These are phyloP conservation scores for Nycticorax nycticorax DNA, from an alignment of 2,113 vertebrate species.

Conservation along the genomic window DNA sequence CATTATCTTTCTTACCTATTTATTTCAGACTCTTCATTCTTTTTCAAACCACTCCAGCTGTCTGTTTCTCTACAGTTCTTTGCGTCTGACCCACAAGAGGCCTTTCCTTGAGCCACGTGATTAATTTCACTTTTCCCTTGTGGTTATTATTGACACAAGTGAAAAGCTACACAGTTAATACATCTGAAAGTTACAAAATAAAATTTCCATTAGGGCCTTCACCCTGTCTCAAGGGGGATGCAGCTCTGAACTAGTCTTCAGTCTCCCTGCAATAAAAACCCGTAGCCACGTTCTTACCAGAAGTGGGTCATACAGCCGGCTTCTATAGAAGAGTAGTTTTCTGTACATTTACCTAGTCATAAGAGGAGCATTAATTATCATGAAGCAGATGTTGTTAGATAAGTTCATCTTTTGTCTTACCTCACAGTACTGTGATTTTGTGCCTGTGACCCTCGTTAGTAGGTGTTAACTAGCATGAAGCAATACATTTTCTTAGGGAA, in stretches of 20 bases:
- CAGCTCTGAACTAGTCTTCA: rapidly evolving
- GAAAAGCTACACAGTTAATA: background rate
- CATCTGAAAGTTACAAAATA: background rate
- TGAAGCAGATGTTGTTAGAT: background rate
- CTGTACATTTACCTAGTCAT: rapidly evolving
- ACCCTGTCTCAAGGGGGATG: rapidly evolving
- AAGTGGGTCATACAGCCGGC: background rate
- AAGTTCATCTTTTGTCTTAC: background rate
- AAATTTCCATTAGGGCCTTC: background rate
- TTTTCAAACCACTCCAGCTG: background rate
- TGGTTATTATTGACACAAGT: background rate
- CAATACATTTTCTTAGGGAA: background rate
- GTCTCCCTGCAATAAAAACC: background rate
- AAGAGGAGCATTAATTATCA: background rate
- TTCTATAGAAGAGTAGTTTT: background rate
- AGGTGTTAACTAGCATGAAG: background rate
- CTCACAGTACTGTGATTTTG: background rate
- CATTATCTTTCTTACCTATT: background rate
- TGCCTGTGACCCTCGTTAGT: background rate
- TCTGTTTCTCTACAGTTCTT: background rate
- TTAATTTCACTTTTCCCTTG: background rate
- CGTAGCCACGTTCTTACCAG: background rate
- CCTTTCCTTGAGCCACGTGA: background rate
- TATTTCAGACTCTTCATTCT: background rate
- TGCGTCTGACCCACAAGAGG: background rate